Evolutionary conservation across 2,113 vertebrate genomes (phyloP).

Genomic region (Spea bombifrons): DNA sequence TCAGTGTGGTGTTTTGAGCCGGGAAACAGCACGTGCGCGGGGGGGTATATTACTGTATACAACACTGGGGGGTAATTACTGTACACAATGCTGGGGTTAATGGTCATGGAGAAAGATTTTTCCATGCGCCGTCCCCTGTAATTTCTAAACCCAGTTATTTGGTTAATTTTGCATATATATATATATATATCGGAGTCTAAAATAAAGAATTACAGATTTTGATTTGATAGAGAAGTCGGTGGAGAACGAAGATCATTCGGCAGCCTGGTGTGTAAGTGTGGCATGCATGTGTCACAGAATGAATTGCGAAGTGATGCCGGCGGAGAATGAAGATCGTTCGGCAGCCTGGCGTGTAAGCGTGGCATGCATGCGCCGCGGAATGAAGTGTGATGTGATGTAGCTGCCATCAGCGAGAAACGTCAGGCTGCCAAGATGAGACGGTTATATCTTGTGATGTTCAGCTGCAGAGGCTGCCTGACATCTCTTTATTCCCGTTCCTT

Average conservation of each 20-base stretch:
- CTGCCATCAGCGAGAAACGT: conserved; percentile 4
- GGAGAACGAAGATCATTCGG: no score
- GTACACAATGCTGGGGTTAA: no score
- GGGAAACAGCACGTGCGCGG: no score
- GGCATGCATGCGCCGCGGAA: background rate
- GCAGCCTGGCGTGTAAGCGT: background rate
- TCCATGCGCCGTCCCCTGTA: no score
- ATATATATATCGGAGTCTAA: no score
- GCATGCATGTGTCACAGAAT: background rate
- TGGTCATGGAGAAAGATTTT: no score
- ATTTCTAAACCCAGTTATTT: no score
- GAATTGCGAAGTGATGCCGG: background rate
- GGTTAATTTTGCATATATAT: no score
- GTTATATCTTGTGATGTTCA: background rate
- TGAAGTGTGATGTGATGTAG: background rate
- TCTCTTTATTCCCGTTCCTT: background rate
- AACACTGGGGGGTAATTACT: no score
- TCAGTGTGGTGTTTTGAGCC: no score
- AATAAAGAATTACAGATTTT: no score
- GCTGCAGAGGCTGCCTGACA: background rate
- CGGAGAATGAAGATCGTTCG: background rate
- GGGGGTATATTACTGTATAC: no score
- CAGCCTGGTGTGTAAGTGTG: background rate
- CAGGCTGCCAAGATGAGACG: background rate
- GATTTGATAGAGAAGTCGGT: background rate